Percentiles rank a stretch among this genome's conserved stretches.
These are phyloP conservation scores for Myrmophylax atrothorax DNA, from an alignment of 2,113 vertebrate species.

Conservation along the genomic window DNA sequence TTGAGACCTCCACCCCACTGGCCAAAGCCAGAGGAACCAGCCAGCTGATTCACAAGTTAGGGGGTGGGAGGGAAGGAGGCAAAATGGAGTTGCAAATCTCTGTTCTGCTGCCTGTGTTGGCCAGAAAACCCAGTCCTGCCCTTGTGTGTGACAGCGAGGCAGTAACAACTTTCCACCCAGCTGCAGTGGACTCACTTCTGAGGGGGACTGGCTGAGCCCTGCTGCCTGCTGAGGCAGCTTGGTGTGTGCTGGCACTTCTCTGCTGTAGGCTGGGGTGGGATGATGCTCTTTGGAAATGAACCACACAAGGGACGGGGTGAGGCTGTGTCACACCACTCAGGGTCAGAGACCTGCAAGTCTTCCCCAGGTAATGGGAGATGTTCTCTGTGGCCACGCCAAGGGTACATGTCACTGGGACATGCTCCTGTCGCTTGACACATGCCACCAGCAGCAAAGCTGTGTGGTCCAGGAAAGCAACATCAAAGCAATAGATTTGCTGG, in stretches of 20 bases:
- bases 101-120: background rate
- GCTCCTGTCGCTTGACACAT: fast-evolving
- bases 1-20: background rate
- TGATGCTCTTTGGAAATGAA: background rate
- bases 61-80: background rate
- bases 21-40: background rate
- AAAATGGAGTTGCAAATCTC: background rate
- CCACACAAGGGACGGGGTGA: background rate
- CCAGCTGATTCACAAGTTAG: background rate
- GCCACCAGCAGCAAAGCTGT: background rate
- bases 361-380: background rate
- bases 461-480: background rate
- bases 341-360: background rate
- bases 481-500: fast-evolving
- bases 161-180: fast-evolving
- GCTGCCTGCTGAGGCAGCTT: background rate
- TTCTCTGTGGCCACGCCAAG: background rate
- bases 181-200: fast-evolving
- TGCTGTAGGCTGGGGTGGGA: background rate
- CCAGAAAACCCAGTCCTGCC: background rate
- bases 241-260: fast-evolving
- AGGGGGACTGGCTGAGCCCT: background rate
- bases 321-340: fast-evolving
- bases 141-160: fast-evolving
- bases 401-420: fast-evolving